Evolutionary conservation across 2,797 vertebrate genomes (phyloP).

Genomic region (Dromococcyx pavoninus): DNA sequence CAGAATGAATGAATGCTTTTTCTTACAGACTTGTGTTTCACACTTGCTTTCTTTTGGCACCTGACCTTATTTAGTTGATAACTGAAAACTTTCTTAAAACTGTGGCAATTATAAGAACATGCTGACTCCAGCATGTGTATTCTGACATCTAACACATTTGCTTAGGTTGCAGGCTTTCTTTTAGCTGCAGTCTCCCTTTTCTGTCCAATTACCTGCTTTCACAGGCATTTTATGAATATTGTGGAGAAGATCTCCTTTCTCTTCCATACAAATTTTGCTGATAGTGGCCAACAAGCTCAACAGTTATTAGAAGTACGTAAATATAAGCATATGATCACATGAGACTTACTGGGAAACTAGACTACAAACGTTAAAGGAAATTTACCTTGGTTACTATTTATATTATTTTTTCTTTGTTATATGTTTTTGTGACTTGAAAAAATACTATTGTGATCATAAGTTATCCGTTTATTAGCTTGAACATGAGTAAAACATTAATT

Average conservation of each 20-base stretch:
- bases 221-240: not conserved
- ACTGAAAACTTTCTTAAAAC: not conserved
- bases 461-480: not conserved
- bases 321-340: accelerated
- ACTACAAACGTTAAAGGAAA: not conserved
- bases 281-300: not conserved
- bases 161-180: not conserved
- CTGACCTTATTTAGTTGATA: not conserved
- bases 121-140: not conserved
- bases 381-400: not conserved
- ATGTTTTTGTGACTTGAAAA: not conserved
- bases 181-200: accelerated
- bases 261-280: not conserved
- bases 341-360: not conserved
- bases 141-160: accelerated
- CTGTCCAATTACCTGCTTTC: not conserved
- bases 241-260: accelerated
- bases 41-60: not conserved
- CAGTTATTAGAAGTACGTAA: not conserved
- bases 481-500: not conserved
- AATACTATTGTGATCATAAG: not conserved
- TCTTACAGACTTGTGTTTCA: not conserved
- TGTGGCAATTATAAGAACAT: not conserved
- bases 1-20: not conserved
- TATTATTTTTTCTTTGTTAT: not conserved